These are phyloP conservation scores for Sebastolobus alascanus DNA, from an alignment of 2,797 vertebrate species.

Conservation along the genomic window DNA sequence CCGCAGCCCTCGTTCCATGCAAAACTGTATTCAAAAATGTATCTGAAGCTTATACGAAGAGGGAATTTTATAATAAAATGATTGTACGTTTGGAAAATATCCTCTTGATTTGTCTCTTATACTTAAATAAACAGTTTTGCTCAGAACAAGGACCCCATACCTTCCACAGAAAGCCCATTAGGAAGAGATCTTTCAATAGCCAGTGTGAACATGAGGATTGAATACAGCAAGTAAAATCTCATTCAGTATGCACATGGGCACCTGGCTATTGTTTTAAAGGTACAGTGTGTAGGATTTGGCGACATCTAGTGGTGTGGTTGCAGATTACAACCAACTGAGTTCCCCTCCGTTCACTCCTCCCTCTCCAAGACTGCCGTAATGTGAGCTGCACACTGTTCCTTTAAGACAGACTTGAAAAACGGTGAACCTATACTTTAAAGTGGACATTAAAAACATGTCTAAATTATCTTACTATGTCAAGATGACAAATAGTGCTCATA, in stretches of 20 bases:
- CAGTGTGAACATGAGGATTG: background rate
- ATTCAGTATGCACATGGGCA: background rate
- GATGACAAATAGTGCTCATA: conserved; percentile 3
- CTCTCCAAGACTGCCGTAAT: too few species aligned
- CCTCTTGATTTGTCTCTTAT: background rate
- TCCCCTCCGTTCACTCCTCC: too few species aligned
- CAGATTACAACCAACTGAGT: too few species aligned
- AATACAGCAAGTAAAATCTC: background rate
- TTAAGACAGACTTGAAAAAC: background rate
- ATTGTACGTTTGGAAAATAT: background rate
- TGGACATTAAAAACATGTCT: conserved; percentile 5
- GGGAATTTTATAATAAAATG: background rate
- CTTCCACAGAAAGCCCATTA: background rate
- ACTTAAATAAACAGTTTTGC: background rate
- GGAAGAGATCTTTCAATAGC: background rate
- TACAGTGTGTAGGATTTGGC: too few species aligned
- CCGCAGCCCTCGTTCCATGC: background rate
- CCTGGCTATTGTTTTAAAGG: background rate
- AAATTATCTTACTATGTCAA: background rate
- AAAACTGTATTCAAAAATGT: background rate
- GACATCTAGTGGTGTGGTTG: too few species aligned
- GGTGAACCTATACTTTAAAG: background rate
- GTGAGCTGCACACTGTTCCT: too few species aligned
- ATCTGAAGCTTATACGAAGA: background rate
- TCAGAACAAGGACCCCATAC: background rate